Evolutionary conservation across 2,113 vertebrate species (phyloP), one percentile per base, ranked within the genome.

Genomic region (Oreochromis niloticus): DNA sequence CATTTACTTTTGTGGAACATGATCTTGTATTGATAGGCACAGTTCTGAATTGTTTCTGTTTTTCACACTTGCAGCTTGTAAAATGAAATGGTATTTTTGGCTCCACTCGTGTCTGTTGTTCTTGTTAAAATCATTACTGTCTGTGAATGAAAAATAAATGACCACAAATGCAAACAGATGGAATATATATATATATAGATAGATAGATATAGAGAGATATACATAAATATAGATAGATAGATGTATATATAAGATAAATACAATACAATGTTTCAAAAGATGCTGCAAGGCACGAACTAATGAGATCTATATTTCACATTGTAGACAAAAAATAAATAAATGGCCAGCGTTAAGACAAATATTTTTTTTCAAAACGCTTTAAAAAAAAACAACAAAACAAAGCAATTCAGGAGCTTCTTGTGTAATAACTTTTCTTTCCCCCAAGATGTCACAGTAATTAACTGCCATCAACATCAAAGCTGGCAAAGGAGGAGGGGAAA

Each of bases 271-370:
- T 90, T 88, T 92, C 43, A 88, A 88, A 92, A 94, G 54, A 82
- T 10, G 88, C 91, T 94, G 85, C 81, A 6, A 95, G 92, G 91
- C 91, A 95, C 52, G 88, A 93, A 93, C 92, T 95, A 94, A 92
- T 54, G 75, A 94, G 91, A 93, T 84, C 81, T 79, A 81, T 84
- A 92, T 94, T 86, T 66, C 71, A 66, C 87, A 55, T 16, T 78
- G 66, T 48, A 88, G 85, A 78, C 85, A 84, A 80, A 90, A 90
- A 39, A 1, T 34, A 80, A 61, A 27, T 75, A 88, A 93, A 80
- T 80, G 59, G 19, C 85, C 56, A 68, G 34, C 56, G n/a, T 19
- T 27, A 81, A 80, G 71, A 82, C 8, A 7, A 4, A 85, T 50
- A 41, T 39, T 39, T 24, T 80, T 63, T 63, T 54, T 81, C 63